Percentiles rank a stretch among this genome's conserved stretches.
Evolutionary conservation across 2,113 vertebrate species (phyloP).

Genomic region (Pipa parva): DNA sequence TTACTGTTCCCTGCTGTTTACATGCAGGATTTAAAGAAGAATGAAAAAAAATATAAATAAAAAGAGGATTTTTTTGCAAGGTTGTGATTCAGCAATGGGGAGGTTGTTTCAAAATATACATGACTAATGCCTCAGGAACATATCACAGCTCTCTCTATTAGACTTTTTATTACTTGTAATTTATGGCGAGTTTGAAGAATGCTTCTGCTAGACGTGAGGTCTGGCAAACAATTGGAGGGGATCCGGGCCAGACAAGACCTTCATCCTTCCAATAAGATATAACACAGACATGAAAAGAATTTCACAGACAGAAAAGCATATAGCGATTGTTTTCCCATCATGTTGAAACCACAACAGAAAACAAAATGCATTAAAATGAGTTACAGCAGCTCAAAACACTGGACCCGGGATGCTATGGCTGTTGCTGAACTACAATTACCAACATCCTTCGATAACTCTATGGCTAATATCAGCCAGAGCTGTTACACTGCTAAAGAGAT

Average conservation of each 20-base stretch:
- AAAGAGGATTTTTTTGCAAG: neutral
- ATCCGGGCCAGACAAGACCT: neutral
- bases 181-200: neutral
- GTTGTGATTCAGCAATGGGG: conserved; percentile 16
- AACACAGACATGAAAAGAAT: neutral
- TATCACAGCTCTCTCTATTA: conserved; percentile 8
- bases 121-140: conserved; percentile 13
- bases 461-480: too few species aligned
- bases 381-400: too few species aligned
- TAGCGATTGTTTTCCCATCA: too few species aligned
- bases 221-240: conserved; percentile 6
- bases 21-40: neutral
- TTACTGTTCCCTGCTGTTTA: conserved; percentile 16
- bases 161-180: conserved; percentile 20
- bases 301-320: neutral
- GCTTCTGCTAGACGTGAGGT: neutral
- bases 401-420: too few species aligned
- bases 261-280: neutral
- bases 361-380: too few species aligned
- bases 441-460: too few species aligned
- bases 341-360: too few species aligned
- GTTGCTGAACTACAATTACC: too few species aligned
- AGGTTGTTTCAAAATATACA: conserved; percentile 2
- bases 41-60: neutral
- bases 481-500: too few species aligned